A percentile compares a stretch with the other conserved stretches of the same genome.
These are phyloP conservation scores for Omphaloscelis lunosa DNA, from an alignment of 2,888 invertebrate species.

Conservation along the genomic window DNA sequence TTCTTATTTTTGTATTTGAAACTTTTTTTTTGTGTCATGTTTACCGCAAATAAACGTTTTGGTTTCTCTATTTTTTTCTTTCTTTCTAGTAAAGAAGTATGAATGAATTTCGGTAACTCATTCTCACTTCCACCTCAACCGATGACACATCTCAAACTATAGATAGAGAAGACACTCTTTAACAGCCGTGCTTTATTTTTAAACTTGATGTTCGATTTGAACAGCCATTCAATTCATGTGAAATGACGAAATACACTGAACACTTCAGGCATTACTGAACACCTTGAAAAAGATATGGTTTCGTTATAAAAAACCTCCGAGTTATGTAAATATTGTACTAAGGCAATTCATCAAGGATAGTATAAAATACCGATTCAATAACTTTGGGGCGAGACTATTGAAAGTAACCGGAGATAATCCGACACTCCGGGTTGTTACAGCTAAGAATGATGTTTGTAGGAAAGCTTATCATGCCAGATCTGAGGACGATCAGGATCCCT, in stretches of 20 bases:
- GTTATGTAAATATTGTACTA: slow-evolving; percentile 4
- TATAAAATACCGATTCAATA: slow-evolving; percentile 16
- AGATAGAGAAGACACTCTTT: too few relatives aligned
- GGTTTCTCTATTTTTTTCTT: too few relatives aligned
- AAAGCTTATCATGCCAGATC: not conserved
- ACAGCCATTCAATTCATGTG: too few relatives aligned
- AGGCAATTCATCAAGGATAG: slow-evolving; percentile 8
- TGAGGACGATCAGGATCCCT: not conserved
- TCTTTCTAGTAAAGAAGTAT: too few relatives aligned
- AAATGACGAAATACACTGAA: not conserved
- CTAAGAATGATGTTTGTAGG: slow-evolving; percentile 7
- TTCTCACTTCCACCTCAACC: too few relatives aligned
- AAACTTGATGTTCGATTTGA: not conserved
- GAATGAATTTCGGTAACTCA: too few relatives aligned
- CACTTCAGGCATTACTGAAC: not conserved
- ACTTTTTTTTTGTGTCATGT: too few relatives aligned
- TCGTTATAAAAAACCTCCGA: not conserved
- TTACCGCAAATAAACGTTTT: too few relatives aligned
- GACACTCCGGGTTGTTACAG: not conserved
- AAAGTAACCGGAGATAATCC: slow-evolving; percentile 23
- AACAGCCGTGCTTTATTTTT: not conserved
- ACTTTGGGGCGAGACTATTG: slow-evolving; percentile 11
- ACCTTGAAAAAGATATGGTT: not conserved
- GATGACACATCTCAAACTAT: too few relatives aligned
- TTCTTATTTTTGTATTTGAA: too few relatives aligned